Evolutionary conservation across 2,113 vertebrate genomes (phyloP).

Genomic region (Haplochromis vanheusdeni): DNA sequence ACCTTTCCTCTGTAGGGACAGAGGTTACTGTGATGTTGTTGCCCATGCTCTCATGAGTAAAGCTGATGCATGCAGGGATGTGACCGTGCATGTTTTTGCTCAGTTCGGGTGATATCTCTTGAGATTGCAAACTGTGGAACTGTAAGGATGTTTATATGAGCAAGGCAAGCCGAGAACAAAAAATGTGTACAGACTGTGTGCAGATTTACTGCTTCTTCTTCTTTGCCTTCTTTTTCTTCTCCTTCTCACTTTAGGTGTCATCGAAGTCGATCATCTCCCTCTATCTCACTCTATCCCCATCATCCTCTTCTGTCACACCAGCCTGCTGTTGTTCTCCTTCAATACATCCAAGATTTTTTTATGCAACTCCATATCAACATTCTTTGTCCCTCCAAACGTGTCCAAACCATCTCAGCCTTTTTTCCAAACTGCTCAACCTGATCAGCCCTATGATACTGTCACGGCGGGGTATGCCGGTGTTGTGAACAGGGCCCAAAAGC

Average conservation of each 20-base stretch:
- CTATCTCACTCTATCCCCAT: neutral
- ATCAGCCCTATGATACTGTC: neutral
- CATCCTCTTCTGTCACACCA: neutral
- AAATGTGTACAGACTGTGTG: neutral
- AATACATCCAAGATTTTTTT: neutral
- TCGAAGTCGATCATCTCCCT: neutral
- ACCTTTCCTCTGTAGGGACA: neutral
- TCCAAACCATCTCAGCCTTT: neutral
- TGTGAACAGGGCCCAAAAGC: neutral
- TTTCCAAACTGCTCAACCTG: neutral
- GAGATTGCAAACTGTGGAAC: neutral
- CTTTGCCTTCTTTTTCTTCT: neutral
- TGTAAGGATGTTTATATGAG: neutral
- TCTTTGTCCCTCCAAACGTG: neutral
- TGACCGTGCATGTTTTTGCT: neutral
- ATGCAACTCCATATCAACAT: neutral
- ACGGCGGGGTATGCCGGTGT: neutral
- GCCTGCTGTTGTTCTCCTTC: neutral
- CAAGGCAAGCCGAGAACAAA: neutral
- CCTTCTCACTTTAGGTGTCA: neutral
- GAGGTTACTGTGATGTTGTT: neutral
- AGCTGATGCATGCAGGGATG: neutral
- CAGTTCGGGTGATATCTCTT: neutral
- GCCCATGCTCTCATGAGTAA: neutral
- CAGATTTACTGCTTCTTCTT: neutral